Conservation (phyloP, 1,140 invertebrate species). For the Gyrodactylus salaris region DNA sequence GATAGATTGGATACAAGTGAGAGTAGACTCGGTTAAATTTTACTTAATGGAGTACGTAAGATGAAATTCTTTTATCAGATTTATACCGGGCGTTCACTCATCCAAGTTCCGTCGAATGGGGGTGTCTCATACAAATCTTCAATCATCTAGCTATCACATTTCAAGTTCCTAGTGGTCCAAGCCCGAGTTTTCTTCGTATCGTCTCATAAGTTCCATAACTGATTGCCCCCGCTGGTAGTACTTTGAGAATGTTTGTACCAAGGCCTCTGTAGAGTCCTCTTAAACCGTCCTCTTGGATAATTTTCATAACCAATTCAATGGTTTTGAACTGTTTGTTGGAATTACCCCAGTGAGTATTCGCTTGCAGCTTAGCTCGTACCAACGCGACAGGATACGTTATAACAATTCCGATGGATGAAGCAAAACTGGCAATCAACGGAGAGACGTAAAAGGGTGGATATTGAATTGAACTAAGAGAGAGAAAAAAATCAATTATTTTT, state of each 20-base stretch:
- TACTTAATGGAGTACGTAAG: too few species aligned
- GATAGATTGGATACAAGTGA: too few species aligned
- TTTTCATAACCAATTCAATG: constrained; percentile 45
- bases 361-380: constrained; percentile 67
- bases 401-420: constrained; percentile 69
- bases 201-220: constrained; percentile 93
- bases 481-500: background rate
- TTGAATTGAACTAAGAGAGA: background rate
- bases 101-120: background rate
- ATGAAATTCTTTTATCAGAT: too few species aligned
- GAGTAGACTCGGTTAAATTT: too few species aligned
- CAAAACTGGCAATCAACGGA: constrained; percentile 55
- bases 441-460: constrained; percentile 32
- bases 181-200: constrained; percentile 22
- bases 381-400: constrained; percentile 83
- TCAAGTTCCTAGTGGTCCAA: background rate
- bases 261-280: constrained; percentile 77
- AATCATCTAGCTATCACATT: background rate
- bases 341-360: constrained; percentile 19
- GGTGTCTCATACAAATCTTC: background rate
- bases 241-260: constrained; percentile 73
- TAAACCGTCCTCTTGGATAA: constrained; percentile 52
- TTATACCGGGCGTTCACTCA: background rate
- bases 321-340: constrained; percentile 21
- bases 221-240: constrained; percentile 55